A percentile compares a stretch with the other conserved stretches of the same genome.
phyloP scores from a whole-genome alignment of 2,888 invertebrate species.

The Meiosimyza decipiens region DNA sequence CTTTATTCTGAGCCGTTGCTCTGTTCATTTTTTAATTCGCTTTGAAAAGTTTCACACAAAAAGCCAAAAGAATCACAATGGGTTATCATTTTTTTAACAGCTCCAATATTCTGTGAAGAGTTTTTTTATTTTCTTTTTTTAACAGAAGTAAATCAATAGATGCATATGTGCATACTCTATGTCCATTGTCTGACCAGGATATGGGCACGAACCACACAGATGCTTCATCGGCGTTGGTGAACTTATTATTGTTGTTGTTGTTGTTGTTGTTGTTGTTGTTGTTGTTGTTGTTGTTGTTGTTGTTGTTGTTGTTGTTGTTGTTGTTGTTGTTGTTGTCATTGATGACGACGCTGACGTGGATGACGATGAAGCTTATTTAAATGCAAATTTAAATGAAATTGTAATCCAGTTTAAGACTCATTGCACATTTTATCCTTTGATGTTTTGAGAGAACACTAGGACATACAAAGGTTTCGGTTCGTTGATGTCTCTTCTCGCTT shows the following conservation, averaged over 20 bases:
- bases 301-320: neutral
- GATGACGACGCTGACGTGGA: conserved; percentile 1
- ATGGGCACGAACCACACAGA: neutral
- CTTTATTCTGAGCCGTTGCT: no score
- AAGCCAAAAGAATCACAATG: no score
- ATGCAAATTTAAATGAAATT: conserved; percentile 65
- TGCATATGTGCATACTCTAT: conserved; percentile 16
- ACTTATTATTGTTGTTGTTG: neutral
- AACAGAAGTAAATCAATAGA: neutral
- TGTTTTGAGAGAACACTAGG: conserved; percentile 29
- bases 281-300: neutral
- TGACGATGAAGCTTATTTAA: conserved; percentile 55
- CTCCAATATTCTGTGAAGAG: no score
- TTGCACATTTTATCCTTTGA: conserved; percentile 33
- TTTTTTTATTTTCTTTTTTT: no score
- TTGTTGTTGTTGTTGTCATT: neutral
- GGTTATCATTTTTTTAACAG: no score
- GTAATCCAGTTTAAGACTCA: conserved; percentile 60
- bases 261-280: neutral
- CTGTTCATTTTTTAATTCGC: no score
- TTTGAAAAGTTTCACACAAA: no score
- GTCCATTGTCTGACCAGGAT: conserved; percentile 7
- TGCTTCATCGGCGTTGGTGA: neutral
- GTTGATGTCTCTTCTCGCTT: neutral
- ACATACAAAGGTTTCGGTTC: neutral